Evolutionary conservation across 2,797 vertebrate species (phyloP).

Genomic region (Agapornis canus): DNA sequence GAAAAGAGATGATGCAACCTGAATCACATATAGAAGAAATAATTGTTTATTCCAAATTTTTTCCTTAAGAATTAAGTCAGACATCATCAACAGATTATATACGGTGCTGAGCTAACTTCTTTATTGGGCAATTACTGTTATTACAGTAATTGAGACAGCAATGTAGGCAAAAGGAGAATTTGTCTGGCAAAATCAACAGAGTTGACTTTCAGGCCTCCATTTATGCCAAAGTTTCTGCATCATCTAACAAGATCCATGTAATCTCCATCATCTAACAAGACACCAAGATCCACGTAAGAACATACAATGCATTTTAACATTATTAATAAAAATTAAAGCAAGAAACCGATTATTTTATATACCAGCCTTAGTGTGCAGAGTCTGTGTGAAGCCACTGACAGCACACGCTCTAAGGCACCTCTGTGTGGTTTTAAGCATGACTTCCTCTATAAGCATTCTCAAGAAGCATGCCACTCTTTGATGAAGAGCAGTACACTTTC

Average conservation of each 20-base stretch:
- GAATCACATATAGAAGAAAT: neutral
- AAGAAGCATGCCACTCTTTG: neutral
- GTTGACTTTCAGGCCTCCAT: neutral
- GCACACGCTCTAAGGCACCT: neutral
- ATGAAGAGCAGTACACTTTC: neutral
- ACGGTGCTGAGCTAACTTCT: neutral
- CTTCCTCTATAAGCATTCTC: neutral
- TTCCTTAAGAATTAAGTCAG: neutral
- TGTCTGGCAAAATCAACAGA: neutral
- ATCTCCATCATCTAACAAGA: neutral
- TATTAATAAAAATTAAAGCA: neutral
- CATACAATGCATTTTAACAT: accelerated
- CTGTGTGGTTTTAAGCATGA: neutral
- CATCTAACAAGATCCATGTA: neutral
- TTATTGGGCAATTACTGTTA: neutral
- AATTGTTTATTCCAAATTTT: neutral
- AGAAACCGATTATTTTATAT: neutral
- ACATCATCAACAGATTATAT: neutral
- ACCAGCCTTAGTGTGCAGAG: neutral
- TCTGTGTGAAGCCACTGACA: neutral
- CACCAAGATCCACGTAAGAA: neutral
- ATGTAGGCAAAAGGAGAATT: neutral
- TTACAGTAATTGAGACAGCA: neutral
- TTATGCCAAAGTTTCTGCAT: neutral
- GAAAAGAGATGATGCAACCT: neutral